phyloP scores from a whole-genome alignment of 2,113 vertebrate genomes.

The Labeo rohita region DNA sequence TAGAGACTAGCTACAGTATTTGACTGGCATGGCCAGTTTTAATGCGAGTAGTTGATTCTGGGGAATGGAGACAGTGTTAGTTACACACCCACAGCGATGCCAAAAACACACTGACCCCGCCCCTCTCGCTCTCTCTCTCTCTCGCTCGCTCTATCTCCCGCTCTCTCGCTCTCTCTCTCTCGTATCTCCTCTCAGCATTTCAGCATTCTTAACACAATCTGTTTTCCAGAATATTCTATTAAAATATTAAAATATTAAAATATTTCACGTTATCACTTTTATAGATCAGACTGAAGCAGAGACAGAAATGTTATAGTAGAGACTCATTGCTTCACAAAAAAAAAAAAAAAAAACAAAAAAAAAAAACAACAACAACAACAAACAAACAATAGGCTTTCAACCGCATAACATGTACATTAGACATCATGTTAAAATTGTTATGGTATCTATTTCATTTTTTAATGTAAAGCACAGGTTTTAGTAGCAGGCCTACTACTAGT shows the following conservation, averaged over 20 bases:
- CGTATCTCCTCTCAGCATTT: conserved; percentile 46
- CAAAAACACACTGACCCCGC: conserved; percentile 69
- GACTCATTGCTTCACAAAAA: not conserved
- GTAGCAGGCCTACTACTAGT: not conserved
- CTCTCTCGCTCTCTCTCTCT: conserved; percentile 34
- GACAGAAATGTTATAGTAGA: not conserved
- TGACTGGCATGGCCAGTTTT: conserved; percentile 63
- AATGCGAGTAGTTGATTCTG: conserved; percentile 63
- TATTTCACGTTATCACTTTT: not conserved
- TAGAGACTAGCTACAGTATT: conserved; percentile 46
- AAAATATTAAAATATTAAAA: too few species aligned
- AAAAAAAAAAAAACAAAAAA: too few species aligned
- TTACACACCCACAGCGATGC: conserved; percentile 72
- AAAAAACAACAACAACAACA: too few species aligned
- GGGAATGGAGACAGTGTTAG: conserved; percentile 66
- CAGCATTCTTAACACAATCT: not conserved
- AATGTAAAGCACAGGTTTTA: not conserved
- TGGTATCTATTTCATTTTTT: not conserved
- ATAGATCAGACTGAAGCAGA: not conserved
- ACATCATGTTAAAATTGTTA: not conserved
- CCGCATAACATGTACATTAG: not conserved
- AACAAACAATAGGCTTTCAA: too few species aligned
- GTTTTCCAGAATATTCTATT: conserved; percentile 38
- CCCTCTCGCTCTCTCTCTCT: conserved; percentile 47
- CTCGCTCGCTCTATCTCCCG: conserved; percentile 35